Percentiles rank a stretch among this genome's conserved stretches.
These are phyloP conservation scores for Kradibia gibbosae DNA, from an alignment of 1,140 invertebrate genomes.

Conservation along the genomic window DNA sequence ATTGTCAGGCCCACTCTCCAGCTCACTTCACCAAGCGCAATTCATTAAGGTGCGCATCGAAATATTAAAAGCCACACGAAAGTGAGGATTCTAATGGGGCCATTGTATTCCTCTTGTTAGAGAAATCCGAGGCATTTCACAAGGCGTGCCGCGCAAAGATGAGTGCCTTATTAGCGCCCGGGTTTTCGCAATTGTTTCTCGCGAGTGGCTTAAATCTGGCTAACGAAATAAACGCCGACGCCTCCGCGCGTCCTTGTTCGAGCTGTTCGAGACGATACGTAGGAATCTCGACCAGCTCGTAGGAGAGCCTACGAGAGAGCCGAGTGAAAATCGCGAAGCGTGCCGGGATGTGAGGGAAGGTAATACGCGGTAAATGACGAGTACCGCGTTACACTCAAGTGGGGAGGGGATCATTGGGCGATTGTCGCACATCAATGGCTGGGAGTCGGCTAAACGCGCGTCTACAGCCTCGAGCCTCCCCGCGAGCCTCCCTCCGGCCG, in stretches of 20 bases:
- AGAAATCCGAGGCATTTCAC: constrained; percentile 6
- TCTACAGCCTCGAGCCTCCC: constrained; percentile 22
- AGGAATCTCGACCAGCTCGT: neutral
- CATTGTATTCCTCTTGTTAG: neutral
- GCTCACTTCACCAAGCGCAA: no score
- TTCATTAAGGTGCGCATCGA: neutral
- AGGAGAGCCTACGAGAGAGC: neutral
- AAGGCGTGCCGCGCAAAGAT: neutral
- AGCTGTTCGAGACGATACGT: neutral
- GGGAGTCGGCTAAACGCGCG: constrained; percentile 7
- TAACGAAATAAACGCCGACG: constrained; percentile 10
- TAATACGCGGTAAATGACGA: neutral
- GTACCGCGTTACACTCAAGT: constrained; percentile 20
- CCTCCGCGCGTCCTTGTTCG: neutral
- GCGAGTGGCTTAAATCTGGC: constrained; percentile 6
- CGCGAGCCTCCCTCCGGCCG: constrained; percentile 5
- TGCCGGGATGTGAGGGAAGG: neutral
- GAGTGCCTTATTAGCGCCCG: constrained; percentile 16
- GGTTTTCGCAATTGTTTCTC: constrained; percentile 16
- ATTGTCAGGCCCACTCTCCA: neutral
- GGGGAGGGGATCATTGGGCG: neutral
- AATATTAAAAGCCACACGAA: neutral
- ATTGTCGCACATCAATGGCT: constrained; percentile 26
- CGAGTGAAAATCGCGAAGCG: neutral
- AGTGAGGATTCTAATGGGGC: neutral